Percentiles rank a stretch among this genome's conserved stretches.
phyloP scores from a whole-genome alignment of 2,888 invertebrate genomes.

The Erebia ligea region DNA sequence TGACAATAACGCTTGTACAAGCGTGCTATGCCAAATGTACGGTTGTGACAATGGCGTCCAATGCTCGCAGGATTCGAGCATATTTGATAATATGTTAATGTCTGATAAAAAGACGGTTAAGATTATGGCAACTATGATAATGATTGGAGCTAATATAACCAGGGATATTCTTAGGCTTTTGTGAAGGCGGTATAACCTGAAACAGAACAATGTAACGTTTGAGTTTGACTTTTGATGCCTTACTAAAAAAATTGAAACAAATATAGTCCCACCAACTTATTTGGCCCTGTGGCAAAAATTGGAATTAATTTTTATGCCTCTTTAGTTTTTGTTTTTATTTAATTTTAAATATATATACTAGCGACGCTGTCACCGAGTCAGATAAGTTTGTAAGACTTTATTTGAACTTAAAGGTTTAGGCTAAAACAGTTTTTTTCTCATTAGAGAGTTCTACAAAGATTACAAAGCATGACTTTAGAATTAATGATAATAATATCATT shows the following conservation, averaged over 20 bases:
- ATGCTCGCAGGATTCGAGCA: conserved; percentile 71
- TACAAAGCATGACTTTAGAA: background rate
- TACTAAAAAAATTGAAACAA: background rate
- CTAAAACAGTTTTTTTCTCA: background rate
- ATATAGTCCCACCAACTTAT: no score
- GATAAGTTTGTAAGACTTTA: no score
- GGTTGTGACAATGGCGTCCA: conserved; percentile 68
- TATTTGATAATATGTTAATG: conserved; percentile 54
- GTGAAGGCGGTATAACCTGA: conserved; percentile 76
- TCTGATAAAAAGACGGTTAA: conserved; percentile 68
- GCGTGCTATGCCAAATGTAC: conserved; percentile 84
- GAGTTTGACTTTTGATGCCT: no score
- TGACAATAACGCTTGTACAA: conserved; percentile 85
- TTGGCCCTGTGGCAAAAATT: no score
- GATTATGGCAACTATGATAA: conserved; percentile 62
- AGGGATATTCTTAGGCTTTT: conserved; percentile 77
- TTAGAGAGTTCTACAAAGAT: background rate
- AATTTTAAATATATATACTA: no score
- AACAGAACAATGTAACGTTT: conserved; percentile 48
- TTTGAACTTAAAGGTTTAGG: background rate
- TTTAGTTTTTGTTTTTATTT: no score
- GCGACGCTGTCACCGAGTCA: no score
- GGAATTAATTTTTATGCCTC: no score
- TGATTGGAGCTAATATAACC: conserved; percentile 61
- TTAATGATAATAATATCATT: no score